A percentile compares a stretch with the other conserved stretches of the same genome.
Conservation (phyloP, 2,888 invertebrate species). For the Mythimna loreyi region DNA sequence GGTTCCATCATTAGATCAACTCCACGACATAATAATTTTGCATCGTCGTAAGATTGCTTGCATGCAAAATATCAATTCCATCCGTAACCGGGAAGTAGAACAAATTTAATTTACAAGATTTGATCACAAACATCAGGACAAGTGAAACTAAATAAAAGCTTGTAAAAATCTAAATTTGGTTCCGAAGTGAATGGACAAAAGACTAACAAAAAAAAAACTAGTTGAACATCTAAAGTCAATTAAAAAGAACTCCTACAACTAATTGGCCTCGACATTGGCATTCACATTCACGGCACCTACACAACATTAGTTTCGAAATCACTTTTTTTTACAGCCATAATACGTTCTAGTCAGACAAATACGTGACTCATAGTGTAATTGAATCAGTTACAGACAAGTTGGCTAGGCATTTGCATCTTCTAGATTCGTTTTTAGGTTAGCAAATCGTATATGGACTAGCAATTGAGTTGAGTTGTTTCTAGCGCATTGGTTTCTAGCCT, state of each 20-base stretch:
- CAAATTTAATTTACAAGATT: too few species aligned
- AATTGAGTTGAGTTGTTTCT: neutral
- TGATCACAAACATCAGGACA: too few species aligned
- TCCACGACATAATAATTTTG: too few species aligned
- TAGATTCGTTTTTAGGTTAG: slow-evolving; percentile 33
- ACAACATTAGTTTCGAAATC: slow-evolving; percentile 39
- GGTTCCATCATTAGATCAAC: too few species aligned
- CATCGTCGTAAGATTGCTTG: too few species aligned
- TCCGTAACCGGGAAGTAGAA: too few species aligned
- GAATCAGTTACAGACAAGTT: slow-evolving; percentile 32
- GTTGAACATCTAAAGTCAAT: neutral
- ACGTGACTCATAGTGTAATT: slow-evolving; percentile 48
- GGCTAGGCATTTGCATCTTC: slow-evolving; percentile 20
- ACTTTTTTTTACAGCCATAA: slow-evolving; percentile 32
- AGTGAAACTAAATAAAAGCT: neutral
- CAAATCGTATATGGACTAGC: neutral
- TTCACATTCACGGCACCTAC: slow-evolving; percentile 44
- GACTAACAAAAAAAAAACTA: neutral
- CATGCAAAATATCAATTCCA: too few species aligned
- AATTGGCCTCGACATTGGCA: slow-evolving; percentile 59
- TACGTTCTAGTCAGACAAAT: slow-evolving; percentile 13
- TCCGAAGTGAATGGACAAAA: neutral
- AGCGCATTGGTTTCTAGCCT: too few species aligned
- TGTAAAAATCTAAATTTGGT: too few species aligned
- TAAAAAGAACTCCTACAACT: slow-evolving; percentile 17